phyloP scores from a whole-genome alignment of 2,888 invertebrate species.

The Siphonodentalium dalli region DNA sequence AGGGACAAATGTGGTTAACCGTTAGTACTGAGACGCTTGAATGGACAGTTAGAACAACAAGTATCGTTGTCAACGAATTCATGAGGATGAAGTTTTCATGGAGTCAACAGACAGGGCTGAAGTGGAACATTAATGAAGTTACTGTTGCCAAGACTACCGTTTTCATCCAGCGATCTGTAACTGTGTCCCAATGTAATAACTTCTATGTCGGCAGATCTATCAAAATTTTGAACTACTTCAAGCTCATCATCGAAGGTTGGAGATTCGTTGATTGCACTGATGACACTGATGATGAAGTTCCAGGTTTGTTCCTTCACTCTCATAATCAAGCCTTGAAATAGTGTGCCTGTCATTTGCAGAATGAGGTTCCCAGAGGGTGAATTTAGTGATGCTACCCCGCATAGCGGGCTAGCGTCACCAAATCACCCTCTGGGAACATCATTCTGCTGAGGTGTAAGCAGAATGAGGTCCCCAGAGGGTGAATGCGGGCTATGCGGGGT shows the following conservation, averaged over 20 bases:
- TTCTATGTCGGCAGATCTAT: slow-evolving; percentile 22
- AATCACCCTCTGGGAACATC: no score
- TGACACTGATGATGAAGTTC: slow-evolving; percentile 27
- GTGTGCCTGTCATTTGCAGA: no score
- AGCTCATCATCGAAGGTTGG: slow-evolving; percentile 31
- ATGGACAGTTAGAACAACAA: slow-evolving; percentile 34
- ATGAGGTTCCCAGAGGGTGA: no score
- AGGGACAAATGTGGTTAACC: slow-evolving; percentile 15
- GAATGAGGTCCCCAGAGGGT: no score
- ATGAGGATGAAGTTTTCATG: slow-evolving; percentile 34
- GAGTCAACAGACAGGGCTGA: slow-evolving; percentile 35
- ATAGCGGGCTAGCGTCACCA: no score
- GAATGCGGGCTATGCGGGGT: no score
- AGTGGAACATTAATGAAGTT: slow-evolving; percentile 30
- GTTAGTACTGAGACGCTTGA: slow-evolving; percentile 30
- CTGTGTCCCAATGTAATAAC: background rate
- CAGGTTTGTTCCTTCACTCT: no score
- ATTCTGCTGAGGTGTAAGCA: no score
- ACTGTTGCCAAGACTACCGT: slow-evolving; percentile 28
- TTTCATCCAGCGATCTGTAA: slow-evolving; percentile 23
- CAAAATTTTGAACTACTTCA: slow-evolving; percentile 13
- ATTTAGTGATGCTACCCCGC: no score
- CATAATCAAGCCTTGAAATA: no score
- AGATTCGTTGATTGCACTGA: slow-evolving; percentile 27
- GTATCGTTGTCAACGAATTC: slow-evolving; percentile 21